Conservation (phyloP, 2,888 invertebrate genomes). For the Orthonevra nobilis region DNA sequence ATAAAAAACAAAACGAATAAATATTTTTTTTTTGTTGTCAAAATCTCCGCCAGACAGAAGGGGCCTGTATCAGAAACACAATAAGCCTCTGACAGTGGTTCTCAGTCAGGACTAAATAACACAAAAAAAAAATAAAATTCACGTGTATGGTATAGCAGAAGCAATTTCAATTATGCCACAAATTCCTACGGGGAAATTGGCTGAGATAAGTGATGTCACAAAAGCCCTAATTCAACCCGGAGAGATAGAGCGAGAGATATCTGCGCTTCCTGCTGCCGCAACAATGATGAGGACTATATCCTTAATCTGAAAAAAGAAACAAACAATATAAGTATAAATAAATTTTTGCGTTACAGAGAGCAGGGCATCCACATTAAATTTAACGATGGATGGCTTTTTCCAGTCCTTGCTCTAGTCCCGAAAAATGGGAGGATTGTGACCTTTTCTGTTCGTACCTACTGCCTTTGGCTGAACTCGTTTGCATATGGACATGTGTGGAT, state of each 20-base stretch:
- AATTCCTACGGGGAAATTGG: conserved; percentile 44
- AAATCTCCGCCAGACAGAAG: conserved; percentile 38
- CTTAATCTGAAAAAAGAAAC: conserved; percentile 14
- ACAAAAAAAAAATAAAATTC: conserved; percentile 9
- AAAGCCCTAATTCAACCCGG: conserved; percentile 49
- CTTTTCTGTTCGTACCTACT: conserved; percentile 16
- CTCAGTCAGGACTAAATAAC: neutral
- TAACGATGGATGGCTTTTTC: conserved; percentile 31
- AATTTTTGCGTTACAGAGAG: conserved; percentile 34
- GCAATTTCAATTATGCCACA: conserved; percentile 57
- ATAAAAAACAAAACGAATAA: conserved; percentile 16
- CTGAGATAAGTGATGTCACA: conserved; percentile 58
- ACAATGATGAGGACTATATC: conserved; percentile 25
- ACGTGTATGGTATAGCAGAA: conserved; percentile 34
- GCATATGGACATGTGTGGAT: conserved; percentile 14
- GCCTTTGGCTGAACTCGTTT: conserved; percentile 36
- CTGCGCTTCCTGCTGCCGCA: conserved; percentile 22
- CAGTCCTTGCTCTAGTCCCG: neutral
- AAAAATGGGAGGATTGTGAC: conserved; percentile 7
- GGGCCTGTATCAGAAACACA: conserved; percentile 26
- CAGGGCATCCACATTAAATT: conserved; percentile 37
- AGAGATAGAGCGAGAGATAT: conserved; percentile 34
- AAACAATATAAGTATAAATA: conserved; percentile 21
- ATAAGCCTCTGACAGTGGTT: conserved; percentile 33
- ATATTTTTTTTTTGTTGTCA: too few species aligned